These are phyloP conservation scores for Ramazzottius varieornatus DNA, from an alignment of 2,888 invertebrate genomes.

Conservation along the genomic window DNA sequence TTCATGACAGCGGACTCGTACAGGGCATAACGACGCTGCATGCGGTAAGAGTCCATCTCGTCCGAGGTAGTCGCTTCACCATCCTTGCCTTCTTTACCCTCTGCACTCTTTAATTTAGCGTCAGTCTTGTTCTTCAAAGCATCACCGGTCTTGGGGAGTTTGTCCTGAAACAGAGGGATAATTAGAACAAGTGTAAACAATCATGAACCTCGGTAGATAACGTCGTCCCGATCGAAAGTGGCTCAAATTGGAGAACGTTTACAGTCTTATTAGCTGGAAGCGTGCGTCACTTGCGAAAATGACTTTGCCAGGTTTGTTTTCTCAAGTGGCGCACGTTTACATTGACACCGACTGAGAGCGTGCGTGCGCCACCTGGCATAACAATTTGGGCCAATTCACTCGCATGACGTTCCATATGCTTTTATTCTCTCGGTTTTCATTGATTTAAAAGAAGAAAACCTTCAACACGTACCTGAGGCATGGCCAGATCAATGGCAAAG, in stretches of 20 bases:
- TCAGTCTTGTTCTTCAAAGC: background rate
- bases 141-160: background rate
- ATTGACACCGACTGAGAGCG: no score
- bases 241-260: no score
- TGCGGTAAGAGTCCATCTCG: slow-evolving; percentile 2
- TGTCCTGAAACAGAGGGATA: background rate
- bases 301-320: no score
- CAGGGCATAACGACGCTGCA: slow-evolving; percentile 2
- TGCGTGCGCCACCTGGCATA: no score
- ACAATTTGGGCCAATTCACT: no score
- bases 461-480: background rate
- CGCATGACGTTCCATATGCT: no score
- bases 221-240: background rate
- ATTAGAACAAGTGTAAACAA: background rate
- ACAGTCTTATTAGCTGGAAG: no score
- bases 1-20: slow-evolving; percentile 1
- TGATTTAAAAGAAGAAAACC: no score
- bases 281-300: no score
- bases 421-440: no score
- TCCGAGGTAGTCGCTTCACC: background rate
- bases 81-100: background rate
- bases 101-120: background rate
- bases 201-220: background rate
- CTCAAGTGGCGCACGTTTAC: no score
- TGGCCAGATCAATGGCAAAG: background rate